phyloP scores from a whole-genome alignment of 2,113 vertebrate genomes.

The Amia ocellicauda region DNA sequence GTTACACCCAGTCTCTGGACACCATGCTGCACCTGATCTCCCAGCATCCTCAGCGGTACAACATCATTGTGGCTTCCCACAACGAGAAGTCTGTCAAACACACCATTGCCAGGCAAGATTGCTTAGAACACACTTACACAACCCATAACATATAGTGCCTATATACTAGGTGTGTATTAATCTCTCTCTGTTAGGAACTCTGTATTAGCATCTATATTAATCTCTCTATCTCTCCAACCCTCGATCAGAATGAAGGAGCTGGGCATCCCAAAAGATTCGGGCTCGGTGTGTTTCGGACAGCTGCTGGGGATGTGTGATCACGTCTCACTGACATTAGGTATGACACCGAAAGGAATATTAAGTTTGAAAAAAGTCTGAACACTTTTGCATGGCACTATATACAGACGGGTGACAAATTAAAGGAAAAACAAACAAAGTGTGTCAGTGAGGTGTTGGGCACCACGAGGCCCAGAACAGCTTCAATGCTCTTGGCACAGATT shows the following conservation, averaged over 20 bases:
- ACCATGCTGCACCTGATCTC: conserved; percentile 67
- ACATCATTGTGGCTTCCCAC: conserved; percentile 83
- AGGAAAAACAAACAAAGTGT: too few species aligned
- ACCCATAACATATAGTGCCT: not conserved
- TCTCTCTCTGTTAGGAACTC: not conserved
- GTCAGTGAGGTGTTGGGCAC: too few species aligned
- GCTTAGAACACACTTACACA: conserved; percentile 31
- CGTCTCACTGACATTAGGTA: conserved; percentile 79
- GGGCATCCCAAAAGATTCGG: conserved; percentile 58
- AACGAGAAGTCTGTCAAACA: conserved; percentile 76
- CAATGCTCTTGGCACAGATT: too few species aligned
- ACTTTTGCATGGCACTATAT: too few species aligned
- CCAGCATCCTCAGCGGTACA: conserved; percentile 52
- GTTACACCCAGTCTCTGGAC: conserved; percentile 75
- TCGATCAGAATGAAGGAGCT: conserved; percentile 70
- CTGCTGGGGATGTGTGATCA: conserved; percentile 90
- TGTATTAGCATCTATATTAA: not conserved
- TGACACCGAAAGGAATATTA: too few species aligned
- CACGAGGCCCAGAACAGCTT: too few species aligned
- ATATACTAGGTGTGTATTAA: not conserved
- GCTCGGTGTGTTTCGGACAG: conserved; percentile 80
- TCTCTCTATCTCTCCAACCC: not conserved
- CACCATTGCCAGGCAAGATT: conserved; percentile 54
- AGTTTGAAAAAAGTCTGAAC: too few species aligned
- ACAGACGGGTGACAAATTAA: too few species aligned